Conservation (phyloP, 2,888 invertebrate species). For the Elmis aenea region DNA sequence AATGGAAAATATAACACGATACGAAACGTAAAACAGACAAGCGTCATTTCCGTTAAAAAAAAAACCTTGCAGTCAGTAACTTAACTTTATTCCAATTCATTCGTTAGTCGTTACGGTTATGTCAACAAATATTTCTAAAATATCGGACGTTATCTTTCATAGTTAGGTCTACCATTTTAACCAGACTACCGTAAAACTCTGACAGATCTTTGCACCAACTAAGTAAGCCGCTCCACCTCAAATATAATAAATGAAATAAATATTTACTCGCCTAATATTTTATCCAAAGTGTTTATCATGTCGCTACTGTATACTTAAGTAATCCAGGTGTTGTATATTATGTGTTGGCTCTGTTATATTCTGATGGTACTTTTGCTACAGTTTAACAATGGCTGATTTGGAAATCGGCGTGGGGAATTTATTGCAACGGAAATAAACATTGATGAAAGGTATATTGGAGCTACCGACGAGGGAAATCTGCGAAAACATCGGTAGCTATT, state of each 20-base stretch:
- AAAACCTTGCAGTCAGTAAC: no score
- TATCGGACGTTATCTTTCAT: slow-evolving; percentile 6
- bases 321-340: slow-evolving; percentile 26
- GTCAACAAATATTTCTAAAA: no score
- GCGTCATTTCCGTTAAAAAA: no score
- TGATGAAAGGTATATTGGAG: slow-evolving; percentile 5
- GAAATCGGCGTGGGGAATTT: slow-evolving; percentile 4
- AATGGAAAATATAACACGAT: no score
- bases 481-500: background rate
- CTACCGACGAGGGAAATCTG: no score
- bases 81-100: no score
- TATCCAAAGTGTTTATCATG: slow-evolving; percentile 15
- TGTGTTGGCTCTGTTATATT: slow-evolving; percentile 19
- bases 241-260: slow-evolving; percentile 9
- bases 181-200: background rate
- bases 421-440: slow-evolving; percentile 11
- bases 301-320: slow-evolving; percentile 26
- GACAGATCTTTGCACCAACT: slow-evolving; percentile 3
- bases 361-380: slow-evolving; percentile 10
- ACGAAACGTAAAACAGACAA: no score
- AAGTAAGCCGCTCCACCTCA: slow-evolving; percentile 11
- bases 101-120: no score
- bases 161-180: slow-evolving; percentile 8
- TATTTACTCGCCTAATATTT: slow-evolving; percentile 19
- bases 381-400: slow-evolving; percentile 9